Conservation (phyloP, 2,888 invertebrate genomes). For the Erebia epiphron region DNA sequence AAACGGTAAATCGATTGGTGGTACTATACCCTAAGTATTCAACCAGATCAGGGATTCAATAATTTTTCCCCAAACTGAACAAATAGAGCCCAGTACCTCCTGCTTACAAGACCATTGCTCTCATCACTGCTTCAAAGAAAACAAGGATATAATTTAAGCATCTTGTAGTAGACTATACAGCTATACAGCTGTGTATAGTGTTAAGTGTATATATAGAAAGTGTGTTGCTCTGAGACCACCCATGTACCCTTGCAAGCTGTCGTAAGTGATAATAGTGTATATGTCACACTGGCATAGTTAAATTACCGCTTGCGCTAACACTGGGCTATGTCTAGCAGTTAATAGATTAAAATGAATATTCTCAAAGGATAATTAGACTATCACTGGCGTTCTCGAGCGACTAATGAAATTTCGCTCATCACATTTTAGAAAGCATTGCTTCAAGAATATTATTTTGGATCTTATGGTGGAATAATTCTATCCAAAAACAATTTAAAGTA, state of each 20-base stretch:
- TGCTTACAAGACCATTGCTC: too few species aligned
- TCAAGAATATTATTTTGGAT: slow-evolving; percentile 2
- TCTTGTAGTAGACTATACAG: too few species aligned
- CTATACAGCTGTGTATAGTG: too few species aligned
- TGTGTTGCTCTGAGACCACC: not conserved
- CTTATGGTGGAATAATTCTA: not conserved
- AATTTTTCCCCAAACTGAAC: too few species aligned
- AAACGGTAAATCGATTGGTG: too few species aligned
- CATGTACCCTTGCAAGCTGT: not conserved
- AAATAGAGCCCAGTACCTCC: too few species aligned
- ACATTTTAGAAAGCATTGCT: not conserved
- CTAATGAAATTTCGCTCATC: not conserved
- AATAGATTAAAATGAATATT: slow-evolving; percentile 8
- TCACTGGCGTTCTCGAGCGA: not conserved
- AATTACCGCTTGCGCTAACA: not conserved
- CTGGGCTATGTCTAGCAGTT: slow-evolving; percentile 5
- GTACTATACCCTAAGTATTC: too few species aligned
- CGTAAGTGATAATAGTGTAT: not conserved
- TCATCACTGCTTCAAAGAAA: too few species aligned
- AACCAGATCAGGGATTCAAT: too few species aligned
- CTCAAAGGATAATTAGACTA: slow-evolving; percentile 8
- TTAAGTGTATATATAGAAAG: too few species aligned
- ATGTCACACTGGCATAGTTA: not conserved
- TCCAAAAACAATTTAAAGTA: not conserved
- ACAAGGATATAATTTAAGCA: too few species aligned